Base-by-base conservation (phyloP, 2,797 vertebrate species). In the Bradypus variegatus region DNA sequence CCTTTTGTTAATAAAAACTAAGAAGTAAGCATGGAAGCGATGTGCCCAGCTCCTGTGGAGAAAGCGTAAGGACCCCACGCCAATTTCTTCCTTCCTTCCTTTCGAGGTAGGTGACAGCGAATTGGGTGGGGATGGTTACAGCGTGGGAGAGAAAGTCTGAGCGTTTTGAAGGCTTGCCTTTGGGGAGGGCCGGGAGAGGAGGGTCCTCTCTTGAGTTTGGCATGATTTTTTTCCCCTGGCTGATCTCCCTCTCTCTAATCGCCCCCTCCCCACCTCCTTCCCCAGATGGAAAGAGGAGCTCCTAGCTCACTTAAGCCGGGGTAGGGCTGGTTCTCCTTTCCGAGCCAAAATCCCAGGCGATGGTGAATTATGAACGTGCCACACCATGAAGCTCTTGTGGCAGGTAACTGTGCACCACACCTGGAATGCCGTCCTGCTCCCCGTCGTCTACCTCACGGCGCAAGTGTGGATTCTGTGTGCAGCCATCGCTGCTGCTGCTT, bases 331-430 rank as follows among this genome's bases (percentile, higher is more conserved):
- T 97, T 97, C 96, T 96, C 96, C 96, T 97, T 97, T 95, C 96
- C 96, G 79, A 96, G 95, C 96, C 97, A 96, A 96, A 97, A 96
- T 97, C 96, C 98, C 98, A 98, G 97, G 98, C 98, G 98, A 98
- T 99, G 98, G 98, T 98, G 98, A 98, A 99, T 98, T 98, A 99
- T 99, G 99, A 98, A 98, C 98, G 98, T 98, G 98, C 98, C 98
- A 98, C 99, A 99, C 97, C 98, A 99, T 99, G 99, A 99, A 98
- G 99, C 98, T 99, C 98, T 98, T 98, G 98, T 98, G 98, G 98
- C 98, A 98, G 98, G 99, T 98, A 98, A 98, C 98, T 98, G 98
- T 98, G 98, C 98, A 98, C 98, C 98, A 98, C 98, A 98, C 98
- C 98, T 98, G 99, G 98, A 98, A 98, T 96, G 97, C 98, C 97